A percentile compares a stretch with the other conserved stretches of the same genome.
phyloP scores from a whole-genome alignment of 2,888 invertebrate species.

The Scaptomyza parva region DNA sequence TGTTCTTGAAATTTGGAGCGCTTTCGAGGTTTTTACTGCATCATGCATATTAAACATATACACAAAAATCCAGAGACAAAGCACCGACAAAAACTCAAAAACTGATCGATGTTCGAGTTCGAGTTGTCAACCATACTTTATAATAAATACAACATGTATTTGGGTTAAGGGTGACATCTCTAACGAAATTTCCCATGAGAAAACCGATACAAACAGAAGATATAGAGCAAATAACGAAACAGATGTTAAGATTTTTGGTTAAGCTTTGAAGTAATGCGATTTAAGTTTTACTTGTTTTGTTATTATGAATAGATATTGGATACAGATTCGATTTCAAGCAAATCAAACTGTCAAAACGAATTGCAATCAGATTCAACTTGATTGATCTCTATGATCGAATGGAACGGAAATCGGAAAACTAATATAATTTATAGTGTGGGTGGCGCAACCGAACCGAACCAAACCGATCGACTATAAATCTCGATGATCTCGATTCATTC shows the following conservation, averaged over 20 bases:
- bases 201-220: too few species aligned
- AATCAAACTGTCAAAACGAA: conserved; percentile 2
- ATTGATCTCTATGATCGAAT: conserved; percentile 1
- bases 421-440: not conserved
- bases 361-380: conserved; percentile 1
- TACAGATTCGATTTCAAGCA: not conserved
- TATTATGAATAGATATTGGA: not conserved
- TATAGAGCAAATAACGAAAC: too few species aligned
- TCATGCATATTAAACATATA: conserved; percentile 61
- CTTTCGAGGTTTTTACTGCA: conserved; percentile 55
- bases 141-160: conserved; percentile 1
- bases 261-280: not conserved
- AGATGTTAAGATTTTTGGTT: too few species aligned
- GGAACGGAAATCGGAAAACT: conserved; percentile 7
- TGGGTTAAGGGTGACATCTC: conserved; percentile 5
- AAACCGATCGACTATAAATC: conserved; percentile 12
- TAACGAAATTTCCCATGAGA: too few species aligned
- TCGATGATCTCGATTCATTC: not conserved
- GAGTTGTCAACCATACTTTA: conserved; percentile 14
- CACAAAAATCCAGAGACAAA: too few species aligned
- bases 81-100: not conserved
- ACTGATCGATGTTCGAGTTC: conserved; percentile 42
- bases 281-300: not conserved
- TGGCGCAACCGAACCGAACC: conserved; percentile 2
- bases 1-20: conserved; percentile 68